phyloP scores from a whole-genome alignment of 2,888 invertebrate species.

The Sphecodes monilicornis region DNA sequence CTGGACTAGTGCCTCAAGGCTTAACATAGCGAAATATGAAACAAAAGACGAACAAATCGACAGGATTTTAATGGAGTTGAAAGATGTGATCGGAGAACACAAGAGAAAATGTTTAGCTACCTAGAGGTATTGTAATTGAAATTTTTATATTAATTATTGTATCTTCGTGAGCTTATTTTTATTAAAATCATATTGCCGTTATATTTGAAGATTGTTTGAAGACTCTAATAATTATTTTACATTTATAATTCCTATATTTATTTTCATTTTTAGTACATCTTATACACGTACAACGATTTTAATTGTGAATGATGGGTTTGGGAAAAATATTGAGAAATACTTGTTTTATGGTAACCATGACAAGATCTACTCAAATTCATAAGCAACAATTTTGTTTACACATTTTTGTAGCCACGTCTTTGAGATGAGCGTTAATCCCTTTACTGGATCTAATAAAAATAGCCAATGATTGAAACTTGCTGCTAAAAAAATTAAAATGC shows the following conservation, averaged over 20 bases:
- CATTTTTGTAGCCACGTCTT: too few species aligned
- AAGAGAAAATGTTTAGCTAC: not conserved
- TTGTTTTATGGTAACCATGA: not conserved
- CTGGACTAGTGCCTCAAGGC: not conserved
- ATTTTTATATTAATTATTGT: not conserved
- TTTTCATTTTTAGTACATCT: not conserved
- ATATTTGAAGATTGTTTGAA: not conserved
- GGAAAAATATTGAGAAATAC: not conserved
- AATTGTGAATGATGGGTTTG: not conserved
- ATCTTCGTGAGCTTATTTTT: not conserved
- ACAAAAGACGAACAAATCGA: not conserved
- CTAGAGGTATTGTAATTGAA: not conserved
- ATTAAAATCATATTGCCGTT: not conserved
- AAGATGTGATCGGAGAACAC: not conserved
- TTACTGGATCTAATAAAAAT: too few species aligned
- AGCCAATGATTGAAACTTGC: too few species aligned
- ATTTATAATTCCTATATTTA: not conserved
- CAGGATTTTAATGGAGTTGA: not conserved
- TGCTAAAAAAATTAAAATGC: too few species aligned
- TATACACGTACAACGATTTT: too few species aligned
- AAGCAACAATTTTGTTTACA: too few species aligned
- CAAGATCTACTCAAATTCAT: too few species aligned
- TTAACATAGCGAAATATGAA: too few species aligned
- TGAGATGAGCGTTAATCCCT: too few species aligned
- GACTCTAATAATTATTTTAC: not conserved